phyloP scores from a whole-genome alignment of 2,888 invertebrate genomes.

The Cephus spinipes region DNA sequence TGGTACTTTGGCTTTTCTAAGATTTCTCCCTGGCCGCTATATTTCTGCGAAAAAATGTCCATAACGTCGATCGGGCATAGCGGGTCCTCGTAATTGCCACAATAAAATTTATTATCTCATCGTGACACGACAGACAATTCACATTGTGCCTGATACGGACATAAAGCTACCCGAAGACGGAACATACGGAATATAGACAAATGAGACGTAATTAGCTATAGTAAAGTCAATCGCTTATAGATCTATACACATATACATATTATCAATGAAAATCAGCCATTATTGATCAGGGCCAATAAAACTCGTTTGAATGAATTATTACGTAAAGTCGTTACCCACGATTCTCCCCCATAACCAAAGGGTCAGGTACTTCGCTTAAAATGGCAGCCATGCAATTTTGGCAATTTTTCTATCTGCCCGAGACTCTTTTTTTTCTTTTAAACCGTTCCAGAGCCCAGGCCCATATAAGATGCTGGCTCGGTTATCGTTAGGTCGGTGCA shows the following conservation, averaged over 20 bases:
- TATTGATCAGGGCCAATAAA: neutral
- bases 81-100: neutral
- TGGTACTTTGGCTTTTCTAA: neutral
- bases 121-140: neutral
- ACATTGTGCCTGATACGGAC: neutral
- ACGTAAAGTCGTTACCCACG: neutral
- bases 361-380: neutral
- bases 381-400: slow-evolving; percentile 1
- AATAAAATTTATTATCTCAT: neutral
- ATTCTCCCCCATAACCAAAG: neutral
- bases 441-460: neutral
- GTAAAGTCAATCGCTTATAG: neutral
- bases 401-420: neutral
- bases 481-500: neutral
- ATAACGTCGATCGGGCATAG: neutral
- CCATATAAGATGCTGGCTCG: neutral
- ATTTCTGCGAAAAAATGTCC: neutral
- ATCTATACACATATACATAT: too few species aligned
- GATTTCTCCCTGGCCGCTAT: neutral
- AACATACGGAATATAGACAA: neutral
- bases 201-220: neutral
- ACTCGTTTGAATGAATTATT: neutral
- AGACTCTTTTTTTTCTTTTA: neutral
- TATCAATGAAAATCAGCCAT: too few species aligned
- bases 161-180: neutral